Base-by-base conservation (phyloP, 2,113 vertebrate genomes). In the Ciconia stormi region DNA sequence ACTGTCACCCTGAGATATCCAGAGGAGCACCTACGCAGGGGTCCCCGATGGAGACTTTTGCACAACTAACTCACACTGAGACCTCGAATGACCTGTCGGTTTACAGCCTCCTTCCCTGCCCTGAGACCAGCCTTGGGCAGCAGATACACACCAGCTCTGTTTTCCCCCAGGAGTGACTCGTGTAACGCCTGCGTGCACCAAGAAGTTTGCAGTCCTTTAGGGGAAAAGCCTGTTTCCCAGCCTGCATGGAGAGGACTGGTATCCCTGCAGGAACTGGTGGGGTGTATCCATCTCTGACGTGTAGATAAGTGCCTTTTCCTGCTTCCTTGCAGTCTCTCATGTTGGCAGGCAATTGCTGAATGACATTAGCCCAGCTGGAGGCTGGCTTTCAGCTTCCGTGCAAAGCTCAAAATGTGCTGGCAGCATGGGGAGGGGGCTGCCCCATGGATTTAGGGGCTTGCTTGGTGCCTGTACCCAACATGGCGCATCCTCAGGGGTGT, bases 291-390 rank as follows among this genome's bases (percentile, higher is more conserved):
- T 65, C 89, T 79, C 81, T 0, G 2, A 63, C 2, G 3, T 1
- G 4, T 23, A 72, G 93, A 71, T 95, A 91, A 97, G 44, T 91
- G 89, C 53, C 49, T 91, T 94, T 91, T 59, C 93, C 84, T 63
- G 56, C 73, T 82, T 76, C 73, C 56, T 93, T 93, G 70, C 73
- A 47, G 65, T 21, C 87, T 91, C 21, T 78, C 52, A 7, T 27
- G 38, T 94, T 87, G 91, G 83, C 87, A 96, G 13, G 52, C 91
- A 89, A 30, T 21, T 82, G 61, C 78, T 85, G 78, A 61, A 67
- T 76, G 52, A 46, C 70, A 90, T 95, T 93, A 96, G 52, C 84
- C 91, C 95, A 93, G 95, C 61, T 94, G 93, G 91, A 95, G 84
- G 12, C 5, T 17, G 47, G 77, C 59, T 91, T 90, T 66, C 87